Base-by-base conservation (phyloP, 2,113 vertebrate genomes). In the Donacobius atricapilla region DNA sequence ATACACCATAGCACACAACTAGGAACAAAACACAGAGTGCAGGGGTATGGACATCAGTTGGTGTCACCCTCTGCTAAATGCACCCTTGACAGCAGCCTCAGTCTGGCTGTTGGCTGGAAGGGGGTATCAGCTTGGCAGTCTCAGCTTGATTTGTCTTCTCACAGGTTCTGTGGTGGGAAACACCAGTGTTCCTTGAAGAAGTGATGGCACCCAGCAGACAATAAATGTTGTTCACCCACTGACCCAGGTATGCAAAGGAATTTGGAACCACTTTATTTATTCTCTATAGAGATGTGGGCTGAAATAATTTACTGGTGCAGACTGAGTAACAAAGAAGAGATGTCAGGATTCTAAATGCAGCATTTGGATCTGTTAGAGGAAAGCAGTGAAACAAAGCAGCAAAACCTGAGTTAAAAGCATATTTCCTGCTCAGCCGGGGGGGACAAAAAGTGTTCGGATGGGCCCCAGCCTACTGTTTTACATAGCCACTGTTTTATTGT, bases 401-500 rank as follows among this genome's bases (percentile, higher is more conserved):
- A 85, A 73, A 90, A 72, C 31, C 12, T n/a, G 53, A 85, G 57
- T 48, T 87, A 60, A 60, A 84, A 76, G 44, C n/a, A 23, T 50
- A 64, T 33, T 75, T 65, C 16, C 45, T 75, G 80, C 1, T 6
- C 2, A 3, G 53, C 65, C 58, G 69, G 23, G 44, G 39, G 39
- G 42, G 23, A 39, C 44, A 60, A 50, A 78, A 61, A 66, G n/a
- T 45, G 37, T 79, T 73, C 48, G 21, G 54, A 95, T 81, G 22
- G 23, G 23, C 15, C 60, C 42, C 75, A 73, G 60, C 42, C 58
- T 91, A 63, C 79, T 93, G 54, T 40, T 96, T 97, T 95, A 82
- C 77, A 66, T 47, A 73, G 75, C 57, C 64, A 65, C 68, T 90
- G 91, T 65, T 97, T 96, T 97, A 97, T 97, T 94, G 96, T 83